Evolutionary conservation across 2,888 invertebrate species (phyloP).

Genomic region (Holacanthella duospinosa): DNA sequence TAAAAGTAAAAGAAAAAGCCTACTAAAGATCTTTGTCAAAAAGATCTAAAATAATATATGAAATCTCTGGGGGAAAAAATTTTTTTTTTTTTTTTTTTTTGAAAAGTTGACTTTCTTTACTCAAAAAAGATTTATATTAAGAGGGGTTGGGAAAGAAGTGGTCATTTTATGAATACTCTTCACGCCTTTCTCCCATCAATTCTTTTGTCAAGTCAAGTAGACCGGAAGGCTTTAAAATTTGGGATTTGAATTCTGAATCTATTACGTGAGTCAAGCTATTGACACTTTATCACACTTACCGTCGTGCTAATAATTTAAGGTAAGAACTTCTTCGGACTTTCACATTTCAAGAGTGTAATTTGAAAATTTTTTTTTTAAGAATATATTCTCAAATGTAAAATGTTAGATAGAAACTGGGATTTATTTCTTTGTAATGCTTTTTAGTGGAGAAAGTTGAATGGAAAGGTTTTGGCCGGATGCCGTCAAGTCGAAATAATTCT

Average conservation of each 20-base stretch:
- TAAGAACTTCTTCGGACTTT: not conserved
- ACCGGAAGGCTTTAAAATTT: not conserved
- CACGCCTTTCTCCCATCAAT: constrained; percentile 16
- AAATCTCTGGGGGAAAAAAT: not conserved
- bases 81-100: not conserved
- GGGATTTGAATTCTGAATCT: constrained; percentile 11
- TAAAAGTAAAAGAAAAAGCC: not conserved
- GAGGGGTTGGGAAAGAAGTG: constrained; percentile 8
- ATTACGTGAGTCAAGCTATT: constrained; percentile 6
- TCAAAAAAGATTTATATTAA: not conserved
- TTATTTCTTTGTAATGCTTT: no score
- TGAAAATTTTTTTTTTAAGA: no score
- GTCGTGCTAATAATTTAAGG: not conserved
- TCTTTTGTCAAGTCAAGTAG: not conserved
- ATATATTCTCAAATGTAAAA: no score
- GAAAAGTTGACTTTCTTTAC: not conserved
- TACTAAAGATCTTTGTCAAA: not conserved
- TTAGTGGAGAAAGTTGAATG: no score
- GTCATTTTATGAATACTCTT: constrained; percentile 30
- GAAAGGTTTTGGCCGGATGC: no score
- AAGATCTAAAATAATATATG: no score
- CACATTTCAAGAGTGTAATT: not conserved
- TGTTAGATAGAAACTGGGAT: no score
- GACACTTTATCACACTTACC: constrained; percentile 4
- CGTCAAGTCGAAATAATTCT: no score